These are phyloP conservation scores for Melierax canorus DNA, from an alignment of 2,113 vertebrate genomes.

Conservation along the genomic window DNA sequence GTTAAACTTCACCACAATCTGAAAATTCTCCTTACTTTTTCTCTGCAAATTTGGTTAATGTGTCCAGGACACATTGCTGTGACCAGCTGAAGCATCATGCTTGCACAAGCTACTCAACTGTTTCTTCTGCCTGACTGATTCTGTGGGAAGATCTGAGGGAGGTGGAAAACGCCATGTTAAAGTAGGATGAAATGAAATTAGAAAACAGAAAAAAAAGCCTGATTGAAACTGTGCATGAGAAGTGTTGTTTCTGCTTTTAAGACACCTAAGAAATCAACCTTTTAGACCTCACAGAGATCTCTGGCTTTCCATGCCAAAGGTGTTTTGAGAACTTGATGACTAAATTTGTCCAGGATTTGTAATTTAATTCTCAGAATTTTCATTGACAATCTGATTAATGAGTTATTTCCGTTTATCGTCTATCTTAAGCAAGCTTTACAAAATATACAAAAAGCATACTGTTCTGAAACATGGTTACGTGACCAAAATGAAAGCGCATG, in stretches of 20 bases:
- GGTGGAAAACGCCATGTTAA: neutral
- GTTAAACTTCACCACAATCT: neutral
- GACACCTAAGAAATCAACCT: neutral
- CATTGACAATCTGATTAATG: constrained; percentile 66
- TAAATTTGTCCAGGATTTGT: constrained; percentile 53
- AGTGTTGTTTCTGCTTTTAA: constrained; percentile 38
- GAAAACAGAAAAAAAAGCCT: neutral
- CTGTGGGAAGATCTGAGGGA: constrained; percentile 24
- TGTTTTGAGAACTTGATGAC: constrained; percentile 65
- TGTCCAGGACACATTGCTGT: neutral
- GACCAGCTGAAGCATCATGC: neutral
- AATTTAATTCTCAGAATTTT: constrained; percentile 74
- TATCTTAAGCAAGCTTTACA: constrained; percentile 10
- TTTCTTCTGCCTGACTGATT: neutral
- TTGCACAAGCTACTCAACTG: neutral
- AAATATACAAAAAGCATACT: neutral
- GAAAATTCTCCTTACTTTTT: neutral
- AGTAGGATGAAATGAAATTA: constrained; percentile 43
- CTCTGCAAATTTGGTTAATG: neutral
- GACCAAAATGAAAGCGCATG: constrained; percentile 39
- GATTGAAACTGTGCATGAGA: neutral
- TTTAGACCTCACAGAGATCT: constrained; percentile 4
- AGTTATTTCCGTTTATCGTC: constrained; percentile 38
- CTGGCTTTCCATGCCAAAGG: constrained; percentile 2
- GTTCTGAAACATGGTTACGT: constrained; percentile 3